Conservation (phyloP, 2,113 vertebrate genomes). For the Esox niger region DNA sequence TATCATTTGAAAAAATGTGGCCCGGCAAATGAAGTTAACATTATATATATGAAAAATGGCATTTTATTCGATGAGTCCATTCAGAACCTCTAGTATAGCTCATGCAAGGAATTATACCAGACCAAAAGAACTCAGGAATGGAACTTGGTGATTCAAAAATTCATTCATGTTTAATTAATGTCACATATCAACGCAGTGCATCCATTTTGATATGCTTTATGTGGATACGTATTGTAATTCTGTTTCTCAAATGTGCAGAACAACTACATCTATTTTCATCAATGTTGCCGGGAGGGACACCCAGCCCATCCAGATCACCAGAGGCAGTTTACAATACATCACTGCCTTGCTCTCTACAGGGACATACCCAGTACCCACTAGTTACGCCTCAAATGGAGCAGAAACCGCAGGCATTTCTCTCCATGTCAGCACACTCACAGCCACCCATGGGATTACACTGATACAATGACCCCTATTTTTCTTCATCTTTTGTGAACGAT, state of each 20-base stretch:
- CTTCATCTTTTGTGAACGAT: slow-evolving; percentile 44
- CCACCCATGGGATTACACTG: slow-evolving; percentile 22
- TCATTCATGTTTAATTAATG: too few species aligned
- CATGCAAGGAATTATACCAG: too few species aligned
- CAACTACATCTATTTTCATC: background rate
- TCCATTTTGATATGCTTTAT: background rate
- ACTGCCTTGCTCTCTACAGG: slow-evolving; percentile 18
- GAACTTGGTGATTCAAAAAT: too few species aligned
- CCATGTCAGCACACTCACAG: background rate
- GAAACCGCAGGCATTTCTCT: slow-evolving; percentile 1
- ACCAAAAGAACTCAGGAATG: too few species aligned
- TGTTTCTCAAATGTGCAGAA: background rate
- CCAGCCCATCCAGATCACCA: background rate
- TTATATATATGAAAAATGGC: too few species aligned
- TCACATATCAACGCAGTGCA: background rate
- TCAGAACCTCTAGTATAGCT: too few species aligned
- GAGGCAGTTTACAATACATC: background rate
- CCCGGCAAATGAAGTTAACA: too few species aligned
- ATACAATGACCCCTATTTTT: slow-evolving; percentile 58
- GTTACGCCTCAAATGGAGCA: slow-evolving; percentile 22
- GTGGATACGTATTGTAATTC: background rate
- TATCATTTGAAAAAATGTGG: too few species aligned
- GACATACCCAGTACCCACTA: slow-evolving; percentile 8
- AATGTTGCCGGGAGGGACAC: background rate
- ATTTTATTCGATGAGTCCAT: too few species aligned